Base-by-base conservation (phyloP, 2,113 vertebrate genomes). In the Stomatorhinus ivindoensis region DNA sequence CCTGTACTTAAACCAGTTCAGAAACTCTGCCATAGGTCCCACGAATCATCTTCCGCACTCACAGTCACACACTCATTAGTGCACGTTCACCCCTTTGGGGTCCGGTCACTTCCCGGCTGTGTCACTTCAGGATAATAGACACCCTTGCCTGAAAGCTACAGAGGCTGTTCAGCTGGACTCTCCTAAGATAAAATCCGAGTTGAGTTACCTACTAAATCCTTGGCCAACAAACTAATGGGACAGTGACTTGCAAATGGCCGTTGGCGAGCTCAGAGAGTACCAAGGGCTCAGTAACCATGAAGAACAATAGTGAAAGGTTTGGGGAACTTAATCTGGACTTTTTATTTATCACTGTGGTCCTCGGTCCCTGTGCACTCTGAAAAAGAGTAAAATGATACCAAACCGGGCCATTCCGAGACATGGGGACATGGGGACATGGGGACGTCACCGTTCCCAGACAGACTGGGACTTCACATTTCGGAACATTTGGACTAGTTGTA, bases 251-350 rank as follows among this genome's bases (percentile, higher is more conserved):
- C 35, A 44, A 10, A 84, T 3, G 44, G 21, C 47, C 11, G n/a
- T 86, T 86, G 44, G 44, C 4, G 2, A 86, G 21, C 21, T 24
- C 4, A 11, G 24, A 9, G 2, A 27, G n/a, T 31, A 31, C 11
- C 0, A 0, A 15, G 24, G 42, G 19, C 44, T 24, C 47, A 86
- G 44, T 86, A 86, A 27, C 44, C 24, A 50, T 15, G 6, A 10
- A 48, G 83, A 86, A 86, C 83, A 86, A 86, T 48, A 85, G 82
- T 42, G 73, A 80, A 80, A 80, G 73, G 73, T 39, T 69, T 69
- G 35, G 1, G 39, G 35, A 80, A 80, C 6, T 80, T 42, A 80
- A 80, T 80, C 73, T 6, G 15, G 13, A 42, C 35, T 80, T 80
- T 6, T 80, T 42, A 80, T 80, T 80, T 19, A 42, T 80, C 5